Conservation (phyloP, 2,888 invertebrate genomes). For the Plagodis dolabraria region DNA sequence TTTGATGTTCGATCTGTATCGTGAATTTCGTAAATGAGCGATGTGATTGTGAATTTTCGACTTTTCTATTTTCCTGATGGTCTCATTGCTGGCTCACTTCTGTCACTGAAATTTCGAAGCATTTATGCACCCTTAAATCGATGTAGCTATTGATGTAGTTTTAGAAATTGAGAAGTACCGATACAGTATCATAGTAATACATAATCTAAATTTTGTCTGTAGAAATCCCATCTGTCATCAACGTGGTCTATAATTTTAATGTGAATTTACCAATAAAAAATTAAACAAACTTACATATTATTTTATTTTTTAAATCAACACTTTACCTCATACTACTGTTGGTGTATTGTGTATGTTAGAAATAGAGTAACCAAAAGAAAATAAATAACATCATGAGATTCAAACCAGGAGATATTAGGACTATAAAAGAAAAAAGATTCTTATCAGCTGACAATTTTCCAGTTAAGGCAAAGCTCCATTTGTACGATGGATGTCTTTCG, state of each 20-base stretch:
- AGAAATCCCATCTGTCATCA: conserved; percentile 79
- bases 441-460: too few species aligned
- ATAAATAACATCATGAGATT: too few species aligned
- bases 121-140: conserved; percentile 79
- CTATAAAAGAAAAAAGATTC: too few species aligned
- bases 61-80: conserved; percentile 70
- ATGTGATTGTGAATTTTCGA: conserved; percentile 73
- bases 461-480: too few species aligned
- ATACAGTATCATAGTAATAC: conserved; percentile 80
- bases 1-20: conserved; percentile 82
- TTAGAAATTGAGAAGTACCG: conserved; percentile 80
- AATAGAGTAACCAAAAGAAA: too few species aligned
- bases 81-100: conserved; percentile 66
- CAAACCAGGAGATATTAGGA: too few species aligned
- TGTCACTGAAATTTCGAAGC: conserved; percentile 76
- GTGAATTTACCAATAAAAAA: conserved; percentile 84
- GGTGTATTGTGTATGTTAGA: too few species aligned
- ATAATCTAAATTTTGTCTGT: conserved; percentile 77
- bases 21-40: conserved; percentile 71
- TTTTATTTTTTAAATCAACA: conserved; percentile 18
- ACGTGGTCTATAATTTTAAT: conserved; percentile 84
- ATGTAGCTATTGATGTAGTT: conserved; percentile 78
- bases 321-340: too few species aligned
- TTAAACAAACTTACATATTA: conserved; percentile 56
- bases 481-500: too few species aligned